Evolutionary conservation across 2,888 invertebrate species (phyloP).

Genomic region (Antitype chi): DNA sequence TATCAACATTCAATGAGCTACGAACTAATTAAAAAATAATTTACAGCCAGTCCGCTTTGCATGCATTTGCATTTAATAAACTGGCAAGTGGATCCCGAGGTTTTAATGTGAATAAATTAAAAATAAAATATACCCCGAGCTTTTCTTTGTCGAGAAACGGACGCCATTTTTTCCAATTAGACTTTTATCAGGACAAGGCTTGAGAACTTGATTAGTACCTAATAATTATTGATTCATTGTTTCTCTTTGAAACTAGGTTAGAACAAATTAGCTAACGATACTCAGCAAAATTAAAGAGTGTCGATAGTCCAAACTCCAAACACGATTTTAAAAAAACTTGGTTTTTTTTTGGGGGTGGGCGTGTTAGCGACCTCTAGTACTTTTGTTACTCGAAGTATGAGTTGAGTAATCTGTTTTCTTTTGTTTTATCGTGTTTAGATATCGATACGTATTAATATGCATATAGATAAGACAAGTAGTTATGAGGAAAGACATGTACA

Average conservation of each 20-base stretch:
- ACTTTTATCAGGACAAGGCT: background rate
- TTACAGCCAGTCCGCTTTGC: constrained; percentile 29
- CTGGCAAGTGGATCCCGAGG: constrained; percentile 1
- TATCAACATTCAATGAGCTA: constrained; percentile 3
- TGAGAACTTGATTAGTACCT: background rate
- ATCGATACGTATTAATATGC: too few species aligned
- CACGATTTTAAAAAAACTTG: too few species aligned
- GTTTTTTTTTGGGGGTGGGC: too few species aligned
- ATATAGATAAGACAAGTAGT: too few species aligned
- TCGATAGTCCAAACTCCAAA: too few species aligned
- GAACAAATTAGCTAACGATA: too few species aligned
- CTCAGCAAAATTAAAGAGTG: too few species aligned
- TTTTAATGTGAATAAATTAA: constrained; percentile 46
- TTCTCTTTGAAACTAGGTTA: background rate
- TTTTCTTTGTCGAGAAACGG: background rate
- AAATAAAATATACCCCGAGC: constrained; percentile 6
- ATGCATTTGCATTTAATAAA: constrained; percentile 55
- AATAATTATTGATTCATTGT: background rate
- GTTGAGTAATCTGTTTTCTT: too few species aligned
- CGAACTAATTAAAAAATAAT: constrained; percentile 49
- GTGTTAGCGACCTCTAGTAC: too few species aligned
- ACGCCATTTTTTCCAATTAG: constrained; percentile 11
- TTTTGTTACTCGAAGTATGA: too few species aligned
- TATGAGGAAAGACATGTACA: too few species aligned
- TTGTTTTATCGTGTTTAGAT: too few species aligned